Evolutionary conservation across 2,888 invertebrate species (phyloP).

Genomic region (Ormyrus thymus): DNA sequence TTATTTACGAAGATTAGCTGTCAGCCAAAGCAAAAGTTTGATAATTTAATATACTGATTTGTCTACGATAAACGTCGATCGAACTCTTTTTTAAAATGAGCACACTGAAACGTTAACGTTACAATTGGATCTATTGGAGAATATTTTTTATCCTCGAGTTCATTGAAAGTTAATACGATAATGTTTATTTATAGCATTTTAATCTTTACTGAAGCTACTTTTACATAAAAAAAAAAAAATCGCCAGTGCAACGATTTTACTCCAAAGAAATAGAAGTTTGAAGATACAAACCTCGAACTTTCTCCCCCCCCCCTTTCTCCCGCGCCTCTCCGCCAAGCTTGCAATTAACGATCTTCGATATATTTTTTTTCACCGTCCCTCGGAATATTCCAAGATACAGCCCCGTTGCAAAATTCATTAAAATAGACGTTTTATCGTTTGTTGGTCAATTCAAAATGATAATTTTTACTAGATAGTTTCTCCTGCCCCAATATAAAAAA

Average conservation of each 20-base stretch:
- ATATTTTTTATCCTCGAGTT: constrained; percentile 40
- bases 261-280: no score
- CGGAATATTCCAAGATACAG: constrained; percentile 49
- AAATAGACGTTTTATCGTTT: constrained; percentile 53
- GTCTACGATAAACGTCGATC: no score
- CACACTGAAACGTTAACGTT: not conserved
- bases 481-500: constrained; percentile 35
- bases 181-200: constrained; percentile 32
- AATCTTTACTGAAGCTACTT: constrained; percentile 38
- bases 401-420: constrained; percentile 53
- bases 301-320: no score
- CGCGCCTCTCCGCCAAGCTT: no score
- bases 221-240: not conserved
- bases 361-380: constrained; percentile 34
- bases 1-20: not conserved
- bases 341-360: constrained; percentile 46
- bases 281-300: no score
- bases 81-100: no score
- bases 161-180: constrained; percentile 47
- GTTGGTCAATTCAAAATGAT: constrained; percentile 54
- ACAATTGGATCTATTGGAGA: constrained; percentile 14
- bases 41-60: no score
- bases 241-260: no score
- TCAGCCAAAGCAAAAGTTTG: no score
- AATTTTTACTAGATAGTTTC: constrained; percentile 53